Percentiles rank a stretch among this genome's conserved stretches.
Evolutionary conservation across 2,888 invertebrate species (phyloP).

Genomic region (Ophion ventricosus): DNA sequence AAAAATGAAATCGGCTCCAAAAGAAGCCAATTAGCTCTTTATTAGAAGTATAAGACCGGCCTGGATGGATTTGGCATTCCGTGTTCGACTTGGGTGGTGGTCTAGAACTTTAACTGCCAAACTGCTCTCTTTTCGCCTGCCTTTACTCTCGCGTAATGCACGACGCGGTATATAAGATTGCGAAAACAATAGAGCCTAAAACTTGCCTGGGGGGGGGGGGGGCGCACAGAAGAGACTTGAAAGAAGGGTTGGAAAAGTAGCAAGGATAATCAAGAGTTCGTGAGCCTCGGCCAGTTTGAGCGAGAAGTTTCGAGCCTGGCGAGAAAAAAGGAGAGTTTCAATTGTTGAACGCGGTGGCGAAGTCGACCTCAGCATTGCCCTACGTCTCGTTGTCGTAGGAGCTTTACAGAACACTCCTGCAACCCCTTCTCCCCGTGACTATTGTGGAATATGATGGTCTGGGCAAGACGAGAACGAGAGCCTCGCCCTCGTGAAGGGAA

Average conservation of each 20-base stretch:
- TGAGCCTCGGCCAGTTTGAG: conserved; percentile 1
- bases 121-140: too few species aligned
- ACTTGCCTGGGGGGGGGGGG: background rate
- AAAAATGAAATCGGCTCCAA: too few species aligned
- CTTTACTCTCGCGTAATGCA: too few species aligned
- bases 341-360: background rate
- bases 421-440: background rate
- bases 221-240: background rate
- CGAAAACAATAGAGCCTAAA: background rate
- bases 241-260: background rate
- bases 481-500: conserved; percentile 11
- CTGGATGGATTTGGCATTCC: too few species aligned
- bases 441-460: conserved; percentile 18
- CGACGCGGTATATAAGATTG: background rate
- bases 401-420: conserved; percentile 23
- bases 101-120: too few species aligned
- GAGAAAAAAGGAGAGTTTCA: background rate
- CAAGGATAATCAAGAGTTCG: conserved; percentile 14
- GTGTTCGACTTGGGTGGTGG: too few species aligned
- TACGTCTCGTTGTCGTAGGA: conserved; percentile 28
- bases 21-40: too few species aligned
- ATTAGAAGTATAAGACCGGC: too few species aligned
- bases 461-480: conserved; percentile 18
- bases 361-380: conserved; percentile 1
- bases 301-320: conserved; percentile 30